Evolutionary conservation across 2,888 invertebrate genomes (phyloP), one percentile per base, ranked within the genome.

Genomic region (Synergus itoensis): DNA sequence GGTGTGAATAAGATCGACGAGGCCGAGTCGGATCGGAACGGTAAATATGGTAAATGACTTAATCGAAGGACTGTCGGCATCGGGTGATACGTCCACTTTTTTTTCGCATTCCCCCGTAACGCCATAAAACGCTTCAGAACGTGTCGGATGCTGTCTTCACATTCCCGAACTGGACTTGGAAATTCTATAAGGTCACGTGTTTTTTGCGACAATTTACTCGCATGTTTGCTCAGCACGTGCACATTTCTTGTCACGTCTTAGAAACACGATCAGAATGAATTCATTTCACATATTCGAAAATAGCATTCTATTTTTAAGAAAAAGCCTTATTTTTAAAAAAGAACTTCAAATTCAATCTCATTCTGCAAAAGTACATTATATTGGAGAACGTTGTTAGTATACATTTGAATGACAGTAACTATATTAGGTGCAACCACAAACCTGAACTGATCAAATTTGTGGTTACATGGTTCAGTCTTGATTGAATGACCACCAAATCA

Each of bases 91-190:
- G n/a, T 53, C 53, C 53, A 53, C 53, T 28, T 53, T 53, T 53
- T 53, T n/a, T 53, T 53, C 53, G 53, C 53, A 53, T 53, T 53
- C n/a, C 9, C 9, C n/a, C 9, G n/a, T 53, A 53, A 53, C 53
- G 53, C 53, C 53, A 53, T 53, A 53, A n/a, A 53, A 53, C 9
- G 53, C 53, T n/a, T 53, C 5, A 53, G n/a, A n/a, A 53, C 53
- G 53, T 53, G 53, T 53, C 53, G n/a, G 45, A 12, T n/a, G n/a
- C 53, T n/a, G 53, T n/a, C 53, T 53, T 53, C 53, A 81, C 86
- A 87, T 87, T 87, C 87, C 87, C 87, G 82, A 89, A 89, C 86
- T 84, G 86, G 88, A 86, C 84, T 83, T 81, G 67, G 78, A 81
- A 86, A 87, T 89, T 87, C 86, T 86, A 84, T 85, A 87, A 87